phyloP scores from a whole-genome alignment of 2,797 vertebrate species.

The Gymnoscopelus braueri region DNA sequence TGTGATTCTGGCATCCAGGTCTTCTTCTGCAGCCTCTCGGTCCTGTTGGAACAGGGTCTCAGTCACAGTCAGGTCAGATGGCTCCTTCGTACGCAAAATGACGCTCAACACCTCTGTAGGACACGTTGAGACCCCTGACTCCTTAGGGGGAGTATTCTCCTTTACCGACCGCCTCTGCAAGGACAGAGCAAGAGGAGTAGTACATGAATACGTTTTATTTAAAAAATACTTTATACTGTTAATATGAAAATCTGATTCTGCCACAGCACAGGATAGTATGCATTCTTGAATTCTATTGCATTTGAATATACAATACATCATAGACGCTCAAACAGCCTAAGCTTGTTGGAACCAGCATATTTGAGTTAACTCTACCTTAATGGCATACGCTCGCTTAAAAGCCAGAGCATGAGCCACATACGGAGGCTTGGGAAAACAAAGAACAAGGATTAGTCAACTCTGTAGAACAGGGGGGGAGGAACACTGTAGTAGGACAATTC shows the following conservation, averaged over 20 bases:
- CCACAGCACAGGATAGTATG: not conserved
- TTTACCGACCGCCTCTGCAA: conserved; percentile 51
- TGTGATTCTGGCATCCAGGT: conserved; percentile 88
- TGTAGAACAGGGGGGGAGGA: too few species aligned
- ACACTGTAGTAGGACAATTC: too few species aligned
- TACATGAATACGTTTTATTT: not conserved
- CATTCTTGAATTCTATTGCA: not conserved
- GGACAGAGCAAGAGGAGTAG: conserved; percentile 26
- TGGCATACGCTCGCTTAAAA: conserved; percentile 87
- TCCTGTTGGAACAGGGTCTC: conserved; percentile 80
- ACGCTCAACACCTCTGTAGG: conserved; percentile 68
- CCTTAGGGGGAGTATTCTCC: conserved; percentile 3
- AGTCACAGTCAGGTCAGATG: conserved; percentile 69
- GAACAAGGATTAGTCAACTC: conserved; percentile 38
- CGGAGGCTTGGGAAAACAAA: conserved; percentile 81
- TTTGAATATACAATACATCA: not conserved
- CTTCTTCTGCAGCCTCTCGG: conserved; percentile 83
- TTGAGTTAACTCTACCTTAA: conserved; percentile 87
- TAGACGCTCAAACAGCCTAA: not conserved
- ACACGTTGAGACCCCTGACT: conserved; percentile 62
- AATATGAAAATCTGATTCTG: too few species aligned
- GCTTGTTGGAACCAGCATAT: conserved; percentile 23
- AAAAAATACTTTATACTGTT: not conserved
- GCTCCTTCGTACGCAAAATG: conserved; percentile 57
- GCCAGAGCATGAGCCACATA: conserved; percentile 94